Evolutionary conservation across 2,888 invertebrate species (phyloP), one percentile per base, ranked within the genome.

Genomic region (Gastracanthus pulcherrimus): DNA sequence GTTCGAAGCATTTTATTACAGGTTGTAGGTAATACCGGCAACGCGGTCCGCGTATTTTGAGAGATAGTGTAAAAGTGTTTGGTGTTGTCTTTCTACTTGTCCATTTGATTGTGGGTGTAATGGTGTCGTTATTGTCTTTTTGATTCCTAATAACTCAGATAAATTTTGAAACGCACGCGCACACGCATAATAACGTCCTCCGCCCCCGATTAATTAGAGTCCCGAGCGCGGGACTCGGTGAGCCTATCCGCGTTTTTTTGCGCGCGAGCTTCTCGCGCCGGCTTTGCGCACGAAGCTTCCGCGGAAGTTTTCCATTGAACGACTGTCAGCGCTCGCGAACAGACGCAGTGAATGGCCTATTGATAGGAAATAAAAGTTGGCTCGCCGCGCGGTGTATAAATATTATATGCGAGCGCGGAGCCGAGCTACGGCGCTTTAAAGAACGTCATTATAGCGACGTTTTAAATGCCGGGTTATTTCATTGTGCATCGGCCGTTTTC

Each of bases 301-400:
- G 58, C 41, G 76, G 55, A 80, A 74, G 41, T 78, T n/a, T n/a
- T 34, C 74, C 64, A 78, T 78, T 78, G 77, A 78, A 66, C 71
- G 58, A 72, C 71, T 81, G 81, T 74, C 72, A 81, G 60, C 19
- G n/a, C 48, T 19, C 26, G 19, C 23, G 26, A 45, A 45, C 16
- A 38, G 62, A 4, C 31, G 7, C 41, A 9, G 5, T 76, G 81
- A 81, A 76, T 81, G 60, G 81, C 48, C 76, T 48, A 76, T 76
- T 81, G 76, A 76, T 72, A 55, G 72, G 19, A 34, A 41, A 80
- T 76, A 80, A 70, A 80, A 76, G 48, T 38, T n/a, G 23, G 62
- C 48, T 13, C 58, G 36, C 48, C 72, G 38, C 55, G 23, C 45
- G n/a, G 16, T n/a, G 36, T 41, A 58, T 62, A 70, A 75, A 80